Evolutionary conservation across 35 echinoderm and acorn worm genomes (phyloP).

Genomic region (Holothuria glaberrima): DNA sequence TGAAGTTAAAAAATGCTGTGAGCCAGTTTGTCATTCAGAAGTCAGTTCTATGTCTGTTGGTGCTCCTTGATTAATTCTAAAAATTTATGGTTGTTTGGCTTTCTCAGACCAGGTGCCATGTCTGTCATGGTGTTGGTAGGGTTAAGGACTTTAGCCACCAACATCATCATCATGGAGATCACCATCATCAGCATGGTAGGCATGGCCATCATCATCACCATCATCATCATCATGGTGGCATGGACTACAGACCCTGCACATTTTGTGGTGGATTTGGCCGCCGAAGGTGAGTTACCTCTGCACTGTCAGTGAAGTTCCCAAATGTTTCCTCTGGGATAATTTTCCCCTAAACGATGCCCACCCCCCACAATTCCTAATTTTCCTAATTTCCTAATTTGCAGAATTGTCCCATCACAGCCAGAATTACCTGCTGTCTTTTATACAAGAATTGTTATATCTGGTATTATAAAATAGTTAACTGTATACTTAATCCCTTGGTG

Average conservation of each 20-base stretch:
- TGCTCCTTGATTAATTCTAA: not conserved
- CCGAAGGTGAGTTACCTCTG: slow-evolving; percentile 46
- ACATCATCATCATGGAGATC: slow-evolving; percentile 59
- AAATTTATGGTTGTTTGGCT: not conserved
- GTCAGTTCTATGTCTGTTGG: too few species aligned
- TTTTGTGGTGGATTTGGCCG: slow-evolving; percentile 75
- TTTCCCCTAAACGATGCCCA: too few species aligned
- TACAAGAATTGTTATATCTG: too few species aligned
- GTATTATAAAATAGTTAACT: too few species aligned
- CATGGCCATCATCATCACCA: slow-evolving; percentile 55
- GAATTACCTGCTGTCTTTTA: too few species aligned
- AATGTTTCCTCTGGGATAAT: too few species aligned
- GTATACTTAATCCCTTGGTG: too few species aligned
- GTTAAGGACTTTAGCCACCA: slow-evolving; percentile 54
- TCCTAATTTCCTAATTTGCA: too few species aligned
- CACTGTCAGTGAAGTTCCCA: not conserved
- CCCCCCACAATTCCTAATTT: too few species aligned
- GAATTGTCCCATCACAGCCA: too few species aligned
- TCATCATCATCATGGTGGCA: slow-evolving; percentile 59
- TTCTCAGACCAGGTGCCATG: slow-evolving; percentile 80
- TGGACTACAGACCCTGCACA: slow-evolving; percentile 48
- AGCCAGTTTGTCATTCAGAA: too few species aligned
- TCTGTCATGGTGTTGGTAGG: slow-evolving; percentile 81
- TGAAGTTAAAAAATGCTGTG: too few species aligned
- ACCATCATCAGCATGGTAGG: slow-evolving; percentile 53